Evolutionary conservation across 2,113 vertebrate genomes (phyloP), one percentile per base, ranked within the genome.

Genomic region (Aythya baeri): DNA sequence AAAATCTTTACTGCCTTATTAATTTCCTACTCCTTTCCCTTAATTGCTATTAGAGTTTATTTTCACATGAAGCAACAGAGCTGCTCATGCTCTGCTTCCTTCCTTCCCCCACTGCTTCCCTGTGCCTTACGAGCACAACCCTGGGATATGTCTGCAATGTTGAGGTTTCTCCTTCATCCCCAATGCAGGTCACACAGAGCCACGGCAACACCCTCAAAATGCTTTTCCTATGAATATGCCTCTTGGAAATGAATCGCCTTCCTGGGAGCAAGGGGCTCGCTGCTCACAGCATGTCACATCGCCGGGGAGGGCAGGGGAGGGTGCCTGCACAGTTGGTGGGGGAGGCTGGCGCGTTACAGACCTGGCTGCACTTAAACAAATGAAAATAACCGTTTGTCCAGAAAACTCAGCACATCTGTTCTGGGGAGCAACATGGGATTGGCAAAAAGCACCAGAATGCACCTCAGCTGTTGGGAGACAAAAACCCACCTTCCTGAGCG

Each of bases 11-110:
- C 44, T 91, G 71, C 82, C 67, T 89, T 94, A 95, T 59, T 96
- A 78, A 95, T 91, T 84, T 75, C 49, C 67, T 70, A 34, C 63
- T 77, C 23, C 82, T 81, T 78, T 86, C 31, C 43, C 58, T 89
- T 95, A 96, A 97, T 96, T 91, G 46, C 59, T 50, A 25, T 83
- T 78, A 61, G 54, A 83, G 41, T 85, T 94, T 90, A 83, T 97
- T 97, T 92, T 93, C 76, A 91, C 20, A 7, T 38, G 87, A 93
- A 72, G 88, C 71, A 81, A 63, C 49, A 83, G 85, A 81, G 44
- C 70, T 81, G 65, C 57, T 88, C 61, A 2, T 52, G 63, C 70
- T 70, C 88, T 36, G 63, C 67, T 87, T 0, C 0, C 1, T 1
- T 89, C 76, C 44, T 85, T 80, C 78, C 71, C 62, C 52, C 20